These are phyloP conservation scores for Lepilemur ruficaudatus DNA, from an alignment of 2,797 vertebrate species.

Conservation along the genomic window DNA sequence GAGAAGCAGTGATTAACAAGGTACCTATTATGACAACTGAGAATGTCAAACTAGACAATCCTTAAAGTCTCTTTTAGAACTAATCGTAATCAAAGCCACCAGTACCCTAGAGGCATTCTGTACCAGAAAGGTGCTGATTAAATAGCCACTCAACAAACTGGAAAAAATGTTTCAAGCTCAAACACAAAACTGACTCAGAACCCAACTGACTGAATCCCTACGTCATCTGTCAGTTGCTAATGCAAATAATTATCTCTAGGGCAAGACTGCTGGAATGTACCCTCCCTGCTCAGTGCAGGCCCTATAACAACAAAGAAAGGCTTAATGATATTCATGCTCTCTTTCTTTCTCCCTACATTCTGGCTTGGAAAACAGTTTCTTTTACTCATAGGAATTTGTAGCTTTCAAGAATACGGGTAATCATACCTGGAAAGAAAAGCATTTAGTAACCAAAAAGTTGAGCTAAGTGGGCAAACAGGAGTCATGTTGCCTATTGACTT, in stretches of 20 bases:
- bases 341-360: background rate
- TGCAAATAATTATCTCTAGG: slow-evolving; percentile 28
- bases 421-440: background rate
- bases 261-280: background rate
- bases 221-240: background rate
- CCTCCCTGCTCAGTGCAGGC: background rate
- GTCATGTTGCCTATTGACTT: background rate
- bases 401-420: slow-evolving; percentile 6
- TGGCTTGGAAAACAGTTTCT: background rate
- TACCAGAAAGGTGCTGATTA: background rate
- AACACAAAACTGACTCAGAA: slow-evolving; percentile 21
- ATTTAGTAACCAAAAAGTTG: background rate
- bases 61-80: background rate
- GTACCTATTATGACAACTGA: background rate
- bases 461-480: background rate
- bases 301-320: background rate
- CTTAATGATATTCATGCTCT: background rate
- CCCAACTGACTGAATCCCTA: background rate
- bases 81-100: background rate
- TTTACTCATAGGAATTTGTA: background rate
- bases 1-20: background rate
- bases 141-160: slow-evolving; percentile 1
- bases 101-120: background rate
- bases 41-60: background rate
- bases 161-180: background rate